Percentiles rank a stretch among this genome's conserved stretches.
phyloP scores from a whole-genome alignment of 2,888 invertebrate species.

The Pammene fasciana region DNA sequence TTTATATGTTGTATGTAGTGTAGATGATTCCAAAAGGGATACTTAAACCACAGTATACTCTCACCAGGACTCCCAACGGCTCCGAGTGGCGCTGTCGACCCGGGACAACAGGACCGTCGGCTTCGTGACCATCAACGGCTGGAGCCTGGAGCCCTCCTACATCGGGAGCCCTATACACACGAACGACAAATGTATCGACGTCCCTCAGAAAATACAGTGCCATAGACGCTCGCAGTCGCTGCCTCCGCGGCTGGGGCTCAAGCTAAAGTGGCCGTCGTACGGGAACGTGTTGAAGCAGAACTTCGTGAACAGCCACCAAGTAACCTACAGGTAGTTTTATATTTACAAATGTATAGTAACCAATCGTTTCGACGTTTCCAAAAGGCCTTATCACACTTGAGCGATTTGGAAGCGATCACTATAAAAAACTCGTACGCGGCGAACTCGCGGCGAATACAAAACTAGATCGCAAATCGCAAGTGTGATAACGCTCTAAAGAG shows the following conservation, averaged over 20 bases:
- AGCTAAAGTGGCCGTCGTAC: slow-evolving; percentile 91
- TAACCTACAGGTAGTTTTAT: slow-evolving; percentile 82
- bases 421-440: too few species aligned
- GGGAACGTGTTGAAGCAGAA: slow-evolving; percentile 87
- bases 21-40: too few species aligned
- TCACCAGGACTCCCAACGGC: slow-evolving; percentile 76
- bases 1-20: too few species aligned
- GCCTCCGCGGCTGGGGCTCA: slow-evolving; percentile 91
- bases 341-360: too few species aligned
- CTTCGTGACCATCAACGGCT: slow-evolving; percentile 92
- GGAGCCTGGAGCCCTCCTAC: slow-evolving; percentile 91
- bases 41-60: neutral
- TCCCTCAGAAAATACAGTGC: slow-evolving; percentile 68
- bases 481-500: too few species aligned
- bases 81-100: slow-evolving; percentile 84
- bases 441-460: too few species aligned
- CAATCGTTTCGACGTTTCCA: too few species aligned
- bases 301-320: slow-evolving; percentile 88
- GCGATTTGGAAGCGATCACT: too few species aligned
- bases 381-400: too few species aligned
- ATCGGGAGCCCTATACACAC: slow-evolving; percentile 87
- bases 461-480: too few species aligned
- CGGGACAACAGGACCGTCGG: slow-evolving; percentile 89
- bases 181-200: slow-evolving; percentile 70
- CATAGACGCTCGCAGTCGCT: slow-evolving; percentile 91